Evolutionary conservation across 2,888 invertebrate species (phyloP), one percentile per base, ranked within the genome.

Genomic region (Andrena minutula): DNA sequence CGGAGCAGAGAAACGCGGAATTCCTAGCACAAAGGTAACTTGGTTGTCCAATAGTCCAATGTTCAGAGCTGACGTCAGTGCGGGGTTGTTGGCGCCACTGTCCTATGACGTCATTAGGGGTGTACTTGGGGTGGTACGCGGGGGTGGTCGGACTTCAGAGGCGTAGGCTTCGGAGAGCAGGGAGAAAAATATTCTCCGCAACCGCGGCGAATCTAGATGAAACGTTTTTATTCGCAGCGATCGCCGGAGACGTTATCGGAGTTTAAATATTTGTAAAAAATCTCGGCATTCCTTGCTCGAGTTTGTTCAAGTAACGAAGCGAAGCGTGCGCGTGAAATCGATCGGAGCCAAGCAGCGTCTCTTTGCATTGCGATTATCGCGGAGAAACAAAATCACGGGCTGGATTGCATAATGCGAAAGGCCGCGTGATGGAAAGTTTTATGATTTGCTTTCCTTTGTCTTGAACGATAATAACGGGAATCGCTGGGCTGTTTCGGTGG

Each of bases 91-190:
- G 89, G 90, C 91, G 91, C 91, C 90, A 87, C 86, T 86, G 89
- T 88, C 89, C 84, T 88, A 90, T 91, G 91, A 91, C 91, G 91
- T 91, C 91, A 91, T 89, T 90, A 83, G 85, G 87, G 87, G 82
- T 84, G 86, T 82, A 79, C 66, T 80, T 35, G 83, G 83, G 73
- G 78, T 56, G 76, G 82, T 8, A 72, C 61, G 32, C 68, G 76
- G 76, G 75, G 79, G 79, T 74, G 85, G 76, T 47, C 58, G 69
- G 28, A 49, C 51, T 56, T 53, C 88, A 86, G 30, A 75, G 88
- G 88, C 86, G 88, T 88, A 86, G 84, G 71, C 63, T 49, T 65
- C 79, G 74, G 86, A 80, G 78, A 72, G 32, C 63, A 12, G 49
- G 32, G 86, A 86, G 77, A 86, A 86, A 75, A 76, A 83, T 76